Conservation (phyloP, 2,888 invertebrate species). For the Yponomeuta malinellus region DNA sequence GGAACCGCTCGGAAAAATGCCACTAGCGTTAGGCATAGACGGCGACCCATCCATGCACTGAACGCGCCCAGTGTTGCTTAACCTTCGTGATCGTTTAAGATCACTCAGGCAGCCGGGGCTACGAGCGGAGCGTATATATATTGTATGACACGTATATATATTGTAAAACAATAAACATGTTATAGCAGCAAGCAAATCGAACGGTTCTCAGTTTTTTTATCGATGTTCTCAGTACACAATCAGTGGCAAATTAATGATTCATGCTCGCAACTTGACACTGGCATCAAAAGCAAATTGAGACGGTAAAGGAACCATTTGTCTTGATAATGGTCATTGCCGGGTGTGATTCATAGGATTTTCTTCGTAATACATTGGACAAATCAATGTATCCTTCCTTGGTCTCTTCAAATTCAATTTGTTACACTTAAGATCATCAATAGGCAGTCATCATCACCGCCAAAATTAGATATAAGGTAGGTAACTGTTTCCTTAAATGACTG, state of each 20-base stretch:
- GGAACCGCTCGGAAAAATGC: too few relatives aligned
- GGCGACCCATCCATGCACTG: too few relatives aligned
- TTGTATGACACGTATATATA: background rate
- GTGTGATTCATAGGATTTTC: background rate
- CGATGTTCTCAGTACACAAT: background rate
- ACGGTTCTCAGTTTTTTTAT: too few relatives aligned
- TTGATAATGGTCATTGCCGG: background rate
- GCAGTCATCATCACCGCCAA: too few relatives aligned
- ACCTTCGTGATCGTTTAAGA: too few relatives aligned
- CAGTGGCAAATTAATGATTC: background rate
- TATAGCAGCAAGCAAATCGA: background rate
- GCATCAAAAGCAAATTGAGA: background rate
- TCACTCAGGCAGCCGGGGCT: too few relatives aligned
- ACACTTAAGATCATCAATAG: background rate
- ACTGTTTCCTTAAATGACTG: too few relatives aligned
- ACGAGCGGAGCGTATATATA: too few relatives aligned
- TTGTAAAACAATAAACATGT: background rate
- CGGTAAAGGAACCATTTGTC: background rate
- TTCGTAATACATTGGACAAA: background rate
- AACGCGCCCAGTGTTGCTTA: too few relatives aligned
- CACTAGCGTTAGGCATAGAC: too few relatives aligned
- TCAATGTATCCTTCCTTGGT: background rate
- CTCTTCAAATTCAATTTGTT: background rate
- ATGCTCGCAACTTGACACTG: background rate
- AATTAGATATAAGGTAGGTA: too few relatives aligned